A percentile compares a stretch with the other conserved stretches of the same genome.
These are phyloP conservation scores for Xanthostigma xanthostigma DNA, from an alignment of 2,888 invertebrate species.

Conservation along the genomic window DNA sequence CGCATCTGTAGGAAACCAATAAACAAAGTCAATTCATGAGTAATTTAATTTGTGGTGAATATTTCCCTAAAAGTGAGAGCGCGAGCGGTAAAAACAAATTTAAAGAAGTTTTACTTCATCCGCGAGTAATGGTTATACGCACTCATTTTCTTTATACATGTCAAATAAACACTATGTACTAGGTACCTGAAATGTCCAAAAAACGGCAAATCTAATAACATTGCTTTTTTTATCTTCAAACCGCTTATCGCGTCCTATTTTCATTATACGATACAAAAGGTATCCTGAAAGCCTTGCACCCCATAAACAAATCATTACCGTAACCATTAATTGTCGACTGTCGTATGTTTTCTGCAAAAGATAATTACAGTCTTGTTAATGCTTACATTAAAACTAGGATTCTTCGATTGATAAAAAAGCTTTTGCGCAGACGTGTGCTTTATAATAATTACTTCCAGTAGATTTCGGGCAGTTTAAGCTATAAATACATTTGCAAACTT, in stretches of 20 bases:
- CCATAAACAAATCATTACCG: conserved; percentile 77
- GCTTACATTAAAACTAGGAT: neutral
- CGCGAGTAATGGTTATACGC: too few species aligned
- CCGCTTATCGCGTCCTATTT: conserved; percentile 79
- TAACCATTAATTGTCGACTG: conserved; percentile 81
- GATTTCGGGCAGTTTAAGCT: too few species aligned
- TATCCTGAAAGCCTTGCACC: conserved; percentile 75
- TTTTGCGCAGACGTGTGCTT: neutral
- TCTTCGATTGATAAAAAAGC: neutral
- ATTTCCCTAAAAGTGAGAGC: too few species aligned
- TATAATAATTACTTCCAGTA: too few species aligned
- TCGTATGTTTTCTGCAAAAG: conserved; percentile 52
- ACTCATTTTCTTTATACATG: too few species aligned
- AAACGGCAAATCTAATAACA: conserved; percentile 75
- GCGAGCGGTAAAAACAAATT: too few species aligned
- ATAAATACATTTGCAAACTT: too few species aligned
- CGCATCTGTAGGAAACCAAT: too few species aligned
- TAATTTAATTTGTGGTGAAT: too few species aligned
- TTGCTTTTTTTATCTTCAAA: conserved; percentile 82
- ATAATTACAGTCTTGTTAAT: conserved; percentile 4
- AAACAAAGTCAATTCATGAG: too few species aligned
- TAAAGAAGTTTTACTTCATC: too few species aligned
- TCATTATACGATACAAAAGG: conserved; percentile 76
- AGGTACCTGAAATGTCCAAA: conserved; percentile 77
- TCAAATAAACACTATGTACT: neutral